These are phyloP conservation scores for Sander vitreus DNA, from an alignment of 2,113 vertebrate species.

Conservation along the genomic window DNA sequence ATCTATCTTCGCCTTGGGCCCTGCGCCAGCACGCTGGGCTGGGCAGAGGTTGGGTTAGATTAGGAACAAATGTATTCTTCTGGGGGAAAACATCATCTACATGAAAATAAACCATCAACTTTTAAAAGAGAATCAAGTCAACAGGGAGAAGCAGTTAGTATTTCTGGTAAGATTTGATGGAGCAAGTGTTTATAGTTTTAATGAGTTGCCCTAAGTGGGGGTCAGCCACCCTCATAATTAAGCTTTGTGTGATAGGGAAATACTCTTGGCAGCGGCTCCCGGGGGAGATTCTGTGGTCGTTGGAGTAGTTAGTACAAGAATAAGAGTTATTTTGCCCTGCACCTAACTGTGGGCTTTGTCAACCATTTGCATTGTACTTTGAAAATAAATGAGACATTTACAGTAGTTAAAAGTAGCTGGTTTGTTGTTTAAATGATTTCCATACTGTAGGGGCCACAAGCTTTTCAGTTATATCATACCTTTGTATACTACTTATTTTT, in stretches of 20 bases:
- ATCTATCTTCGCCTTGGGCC: conserved; percentile 52
- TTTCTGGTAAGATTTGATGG: conserved; percentile 51
- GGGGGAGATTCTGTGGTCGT: background rate
- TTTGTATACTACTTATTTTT: too few relatives aligned
- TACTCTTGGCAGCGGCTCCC: conserved; percentile 52
- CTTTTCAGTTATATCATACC: background rate
- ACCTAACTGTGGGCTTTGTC: background rate
- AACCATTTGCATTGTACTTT: background rate
- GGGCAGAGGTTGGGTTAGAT: conserved; percentile 52
- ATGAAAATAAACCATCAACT: conserved; percentile 58
- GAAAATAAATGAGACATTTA: background rate
- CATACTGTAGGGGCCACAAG: too few relatives aligned
- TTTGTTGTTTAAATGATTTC: background rate
- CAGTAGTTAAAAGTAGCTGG: conserved; percentile 1
- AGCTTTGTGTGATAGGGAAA: conserved; percentile 55
- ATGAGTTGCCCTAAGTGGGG: conserved; percentile 60
- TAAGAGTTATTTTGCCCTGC: conserved; percentile 12
- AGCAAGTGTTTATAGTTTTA: conserved; percentile 61
- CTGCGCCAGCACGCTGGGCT: conserved; percentile 33
- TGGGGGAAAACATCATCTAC: conserved; percentile 29
- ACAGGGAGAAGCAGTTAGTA: conserved; percentile 40
- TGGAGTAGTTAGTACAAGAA: conserved; percentile 31
- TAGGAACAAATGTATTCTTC: conserved; percentile 51
- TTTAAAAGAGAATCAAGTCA: conserved; percentile 63
- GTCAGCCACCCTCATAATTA: conserved; percentile 61